Conservation (phyloP, 2,888 invertebrate genomes). For the Temnothorax unifasciatus region DNA sequence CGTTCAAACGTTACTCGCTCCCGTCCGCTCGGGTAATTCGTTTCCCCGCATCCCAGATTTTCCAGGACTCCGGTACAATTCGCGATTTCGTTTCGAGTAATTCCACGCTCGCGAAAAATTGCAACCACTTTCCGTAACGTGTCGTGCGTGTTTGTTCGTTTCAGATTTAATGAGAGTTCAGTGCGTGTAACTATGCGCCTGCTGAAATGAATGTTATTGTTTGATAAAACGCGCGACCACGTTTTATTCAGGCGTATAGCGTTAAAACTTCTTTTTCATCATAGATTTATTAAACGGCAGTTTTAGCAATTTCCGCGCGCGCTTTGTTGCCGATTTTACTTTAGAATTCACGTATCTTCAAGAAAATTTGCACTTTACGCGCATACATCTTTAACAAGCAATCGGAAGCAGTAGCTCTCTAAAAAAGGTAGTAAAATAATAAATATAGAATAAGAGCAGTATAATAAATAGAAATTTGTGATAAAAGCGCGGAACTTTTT, state of each 20-base stretch:
- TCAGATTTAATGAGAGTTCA: constrained; percentile 49
- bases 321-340: not conserved
- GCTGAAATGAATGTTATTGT: constrained; percentile 45
- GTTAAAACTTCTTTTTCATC: constrained; percentile 7
- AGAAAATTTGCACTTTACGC: not conserved
- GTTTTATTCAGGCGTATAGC: not conserved
- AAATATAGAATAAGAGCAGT: not conserved
- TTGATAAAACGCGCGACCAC: constrained; percentile 32
- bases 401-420: not conserved
- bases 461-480: not conserved
- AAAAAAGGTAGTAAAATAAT: not conserved
- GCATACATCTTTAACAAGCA: not conserved
- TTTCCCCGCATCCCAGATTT: constrained; percentile 55
- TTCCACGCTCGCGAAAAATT: constrained; percentile 53
- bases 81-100: constrained; percentile 41
- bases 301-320: not conserved
- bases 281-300: constrained; percentile 1
- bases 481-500: constrained; percentile 10
- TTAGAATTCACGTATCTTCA: not conserved
- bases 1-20: constrained; percentile 50
- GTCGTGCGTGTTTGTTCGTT: constrained; percentile 41
- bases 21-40: constrained; percentile 49
- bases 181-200: constrained; percentile 21
- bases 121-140: constrained; percentile 45
- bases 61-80: constrained; percentile 35